phyloP scores from a whole-genome alignment of 2,113 vertebrate genomes.

The Paracanthobrama guichenoti region DNA sequence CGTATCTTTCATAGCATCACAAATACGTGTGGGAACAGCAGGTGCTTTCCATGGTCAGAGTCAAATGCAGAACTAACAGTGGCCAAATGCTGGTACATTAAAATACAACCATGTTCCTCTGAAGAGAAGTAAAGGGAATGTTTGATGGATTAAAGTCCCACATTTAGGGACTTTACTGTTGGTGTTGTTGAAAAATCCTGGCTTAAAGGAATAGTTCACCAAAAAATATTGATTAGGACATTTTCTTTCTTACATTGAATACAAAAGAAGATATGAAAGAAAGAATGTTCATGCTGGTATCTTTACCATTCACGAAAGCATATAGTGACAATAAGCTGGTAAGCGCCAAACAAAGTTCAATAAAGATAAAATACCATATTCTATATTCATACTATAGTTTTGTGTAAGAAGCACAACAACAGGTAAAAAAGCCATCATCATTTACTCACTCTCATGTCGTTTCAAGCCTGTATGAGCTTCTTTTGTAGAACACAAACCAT shows the following conservation, averaged over 20 bases:
- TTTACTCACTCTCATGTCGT: background rate
- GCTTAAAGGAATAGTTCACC: background rate
- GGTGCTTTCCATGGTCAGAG: conserved; percentile 49
- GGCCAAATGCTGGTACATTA: background rate
- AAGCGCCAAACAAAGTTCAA: background rate
- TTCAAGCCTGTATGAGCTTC: background rate
- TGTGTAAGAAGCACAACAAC: background rate
- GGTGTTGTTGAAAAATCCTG: background rate
- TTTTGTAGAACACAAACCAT: background rate
- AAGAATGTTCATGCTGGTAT: background rate
- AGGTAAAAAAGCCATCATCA: too few species aligned
- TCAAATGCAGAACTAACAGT: background rate
- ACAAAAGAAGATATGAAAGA: too few species aligned
- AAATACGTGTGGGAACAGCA: conserved; percentile 8
- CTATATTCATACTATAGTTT: background rate
- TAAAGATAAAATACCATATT: background rate
- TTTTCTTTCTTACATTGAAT: background rate
- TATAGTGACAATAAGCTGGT: background rate
- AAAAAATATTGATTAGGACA: background rate
- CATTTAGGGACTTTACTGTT: background rate
- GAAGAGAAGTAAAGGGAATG: background rate
- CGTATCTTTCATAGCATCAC: background rate
- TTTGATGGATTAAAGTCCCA: conserved; percentile 7
- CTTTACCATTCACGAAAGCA: background rate
- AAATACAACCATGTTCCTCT: background rate